Evolutionary conservation across 2,113 vertebrate species (phyloP).

Genomic region (Rhagologus leucostigma): DNA sequence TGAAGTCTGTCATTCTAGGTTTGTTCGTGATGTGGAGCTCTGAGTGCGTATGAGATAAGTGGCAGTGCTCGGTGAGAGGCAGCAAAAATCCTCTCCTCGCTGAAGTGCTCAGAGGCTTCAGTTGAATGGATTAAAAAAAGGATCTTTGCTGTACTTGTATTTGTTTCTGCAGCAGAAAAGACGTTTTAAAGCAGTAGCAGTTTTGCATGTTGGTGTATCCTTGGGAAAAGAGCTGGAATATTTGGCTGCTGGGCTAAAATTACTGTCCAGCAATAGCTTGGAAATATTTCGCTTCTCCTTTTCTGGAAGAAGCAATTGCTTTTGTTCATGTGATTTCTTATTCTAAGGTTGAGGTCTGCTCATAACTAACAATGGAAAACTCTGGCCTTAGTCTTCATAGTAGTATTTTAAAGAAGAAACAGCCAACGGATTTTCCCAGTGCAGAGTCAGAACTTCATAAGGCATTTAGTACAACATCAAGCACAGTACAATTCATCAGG

Average conservation of each 20-base stretch:
- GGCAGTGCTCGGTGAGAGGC: background rate
- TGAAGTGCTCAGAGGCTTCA: background rate
- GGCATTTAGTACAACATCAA: background rate
- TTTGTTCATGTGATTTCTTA: background rate
- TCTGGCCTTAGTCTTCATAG: background rate
- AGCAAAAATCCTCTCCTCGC: background rate
- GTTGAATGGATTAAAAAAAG: background rate
- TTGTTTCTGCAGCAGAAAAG: background rate
- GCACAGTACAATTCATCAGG: background rate
- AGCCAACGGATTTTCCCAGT: background rate
- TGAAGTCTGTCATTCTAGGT: background rate
- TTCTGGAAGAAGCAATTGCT: background rate
- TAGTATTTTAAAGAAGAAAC: background rate
- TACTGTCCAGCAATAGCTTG: background rate
- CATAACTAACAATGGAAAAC: background rate
- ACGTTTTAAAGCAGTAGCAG: background rate
- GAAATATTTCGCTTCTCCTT: background rate
- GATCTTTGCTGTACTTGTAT: background rate
- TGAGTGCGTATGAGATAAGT: background rate
- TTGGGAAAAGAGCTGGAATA: background rate
- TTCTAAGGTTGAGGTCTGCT: background rate
- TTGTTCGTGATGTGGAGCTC: background rate
- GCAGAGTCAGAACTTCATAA: background rate
- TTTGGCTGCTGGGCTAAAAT: background rate
- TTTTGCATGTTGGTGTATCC: background rate